Base-by-base conservation (phyloP, 2,888 invertebrate genomes). In the Autographa pulchrina region DNA sequence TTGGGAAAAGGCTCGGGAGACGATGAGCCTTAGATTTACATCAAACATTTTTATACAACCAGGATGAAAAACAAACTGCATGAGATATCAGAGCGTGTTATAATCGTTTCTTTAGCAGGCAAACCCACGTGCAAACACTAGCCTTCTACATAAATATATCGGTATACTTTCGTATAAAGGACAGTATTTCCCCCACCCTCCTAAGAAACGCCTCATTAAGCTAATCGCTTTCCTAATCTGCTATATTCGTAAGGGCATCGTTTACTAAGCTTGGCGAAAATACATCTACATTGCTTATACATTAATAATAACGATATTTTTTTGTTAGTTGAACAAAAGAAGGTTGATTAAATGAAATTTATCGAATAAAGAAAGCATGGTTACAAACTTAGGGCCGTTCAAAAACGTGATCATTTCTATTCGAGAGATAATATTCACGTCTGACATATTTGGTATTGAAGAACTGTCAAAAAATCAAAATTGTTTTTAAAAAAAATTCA, bases 141-240 rank as follows among this genome's bases (percentile, higher is more conserved):
- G 48, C n/a, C 7, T 48, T 48, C 48, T 48, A 48, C n/a, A 48
- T 48, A 56, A 25, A 52, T 48, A 62, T 54, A 48, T 43, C 52
- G 61, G n/a, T 25, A 31, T n/a, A 58, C 14, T 71, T 48, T 41
- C 35, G 16, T 60, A 48, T 18, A 67, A 35, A n/a, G n/a, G 60
- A 48, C 70, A 54, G 62, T 71, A 63, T 63, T 80, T 41, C 35
- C 20, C 61, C 54, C 62, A 7, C 70, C 68, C 68, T 67, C 0
- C 67, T 31, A 43, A 38, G 77, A 64, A 43, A 31, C 63, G 77
- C 16, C 72, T 80, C 77, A 78, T 78, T 78, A 78, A 11, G 65
- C 68, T 78, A 78, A 78, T 80, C 72, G 58, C 77, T 61, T 63
- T 0, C 63, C 32, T 66, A 72, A 78, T 59, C 31, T 16, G n/a